Evolutionary conservation across 2,888 invertebrate genomes (phyloP), one percentile per base, ranked within the genome.

Genomic region (Polietes domitor): DNA sequence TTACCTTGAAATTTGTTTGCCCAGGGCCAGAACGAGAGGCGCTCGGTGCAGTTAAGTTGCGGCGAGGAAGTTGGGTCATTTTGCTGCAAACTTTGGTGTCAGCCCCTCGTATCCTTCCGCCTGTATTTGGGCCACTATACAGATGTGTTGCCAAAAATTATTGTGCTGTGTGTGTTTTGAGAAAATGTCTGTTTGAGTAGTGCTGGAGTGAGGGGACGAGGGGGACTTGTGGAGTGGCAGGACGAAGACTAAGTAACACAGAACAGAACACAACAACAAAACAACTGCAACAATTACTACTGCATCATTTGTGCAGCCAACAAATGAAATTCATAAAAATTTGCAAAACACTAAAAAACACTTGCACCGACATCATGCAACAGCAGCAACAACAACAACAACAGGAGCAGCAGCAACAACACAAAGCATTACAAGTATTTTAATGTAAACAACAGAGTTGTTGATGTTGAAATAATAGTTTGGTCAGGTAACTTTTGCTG

Each of bases 251-350:
- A 26, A 63, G 63, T 37, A 32, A 58, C 7, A 58, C 58, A 12
- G 24, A 10, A 1, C 15, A 61, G n/a, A n/a, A n/a, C n/a, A n/a
- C n/a, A n/a, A n/a, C n/a, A n/a, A n/a, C n/a, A n/a, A 76, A 81
- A 84, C 76, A 81, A 81, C 81, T 84, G 84, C 81, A 84, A 81
- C 81, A 81, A 81, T 81, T 81, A 84, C 53, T 76, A 73, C 76
- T 84, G 81, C 79, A 81, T 81, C 73, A 81, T 84, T 81, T 61
- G 76, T 68, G 61, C 58, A 76, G 61, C 37, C 72, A 77, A 72
- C 15, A 77, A 68, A 71, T 58, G 41, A 63, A 82, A 71, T 68
- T 78, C 58, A 41, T 71, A 74, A 73, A 68, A 68, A 68, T 68
- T 28, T 43, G 43, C 24, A 24, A 43, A 61, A 28, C 4, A 61